These are phyloP conservation scores for Strigops habroptila DNA, from an alignment of 2,113 vertebrate genomes.

Conservation along the genomic window DNA sequence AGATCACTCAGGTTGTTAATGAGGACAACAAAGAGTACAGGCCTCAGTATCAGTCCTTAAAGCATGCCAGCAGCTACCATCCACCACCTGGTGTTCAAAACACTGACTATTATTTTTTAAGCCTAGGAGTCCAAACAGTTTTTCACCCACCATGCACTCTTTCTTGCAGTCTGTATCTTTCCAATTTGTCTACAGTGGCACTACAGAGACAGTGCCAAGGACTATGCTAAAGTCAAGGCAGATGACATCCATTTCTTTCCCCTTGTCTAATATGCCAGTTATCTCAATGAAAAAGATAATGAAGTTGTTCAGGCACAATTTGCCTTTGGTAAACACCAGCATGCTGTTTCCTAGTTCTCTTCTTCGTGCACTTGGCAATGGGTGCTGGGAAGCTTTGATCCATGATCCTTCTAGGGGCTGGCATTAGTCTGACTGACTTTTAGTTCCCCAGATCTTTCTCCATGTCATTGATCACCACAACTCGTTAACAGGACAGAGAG, in stretches of 20 bases:
- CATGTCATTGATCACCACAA: neutral
- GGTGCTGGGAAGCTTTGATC: neutral
- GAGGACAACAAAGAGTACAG: neutral
- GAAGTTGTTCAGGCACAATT: neutral
- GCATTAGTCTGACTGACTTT: neutral
- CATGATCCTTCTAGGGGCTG: neutral
- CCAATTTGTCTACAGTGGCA: neutral
- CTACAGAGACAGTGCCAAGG: neutral
- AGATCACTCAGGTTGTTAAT: neutral
- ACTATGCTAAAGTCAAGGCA: neutral
- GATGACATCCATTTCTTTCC: neutral
- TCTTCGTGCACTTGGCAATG: neutral
- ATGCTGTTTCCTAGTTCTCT: neutral
- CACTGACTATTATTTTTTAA: neutral
- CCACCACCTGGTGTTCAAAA: neutral
- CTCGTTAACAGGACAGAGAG: neutral
- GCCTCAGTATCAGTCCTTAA: neutral
- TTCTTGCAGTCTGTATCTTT: neutral
- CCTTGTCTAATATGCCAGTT: neutral
- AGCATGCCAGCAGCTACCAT: neutral
- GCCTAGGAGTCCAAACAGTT: neutral
- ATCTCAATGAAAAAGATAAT: neutral
- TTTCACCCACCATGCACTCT: neutral
- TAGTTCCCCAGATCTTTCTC: neutral
- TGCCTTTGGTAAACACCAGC: neutral